phyloP scores from a whole-genome alignment of 1,140 invertebrate species.

The Dendroctonus valens region DNA sequence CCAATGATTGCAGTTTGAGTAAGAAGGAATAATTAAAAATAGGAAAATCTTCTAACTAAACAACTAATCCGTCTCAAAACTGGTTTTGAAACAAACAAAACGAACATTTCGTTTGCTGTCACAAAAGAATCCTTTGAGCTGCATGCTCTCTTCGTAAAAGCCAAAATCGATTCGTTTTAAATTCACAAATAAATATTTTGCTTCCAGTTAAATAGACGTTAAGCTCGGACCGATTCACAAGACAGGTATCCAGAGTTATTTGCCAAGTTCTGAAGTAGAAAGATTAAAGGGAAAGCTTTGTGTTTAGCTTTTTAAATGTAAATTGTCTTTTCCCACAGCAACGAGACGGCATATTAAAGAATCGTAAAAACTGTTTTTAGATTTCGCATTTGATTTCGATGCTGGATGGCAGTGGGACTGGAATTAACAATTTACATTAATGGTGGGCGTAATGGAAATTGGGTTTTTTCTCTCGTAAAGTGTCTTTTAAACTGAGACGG shows the following conservation, averaged over 20 bases:
- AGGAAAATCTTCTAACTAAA: too few species aligned
- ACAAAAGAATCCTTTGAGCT: too few species aligned
- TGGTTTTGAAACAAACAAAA: too few species aligned
- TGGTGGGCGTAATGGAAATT: slow-evolving; percentile 15
- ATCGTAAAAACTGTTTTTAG: slow-evolving; percentile 21
- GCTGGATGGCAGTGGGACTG: background rate
- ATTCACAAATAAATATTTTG: too few species aligned
- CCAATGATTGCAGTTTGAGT: too few species aligned
- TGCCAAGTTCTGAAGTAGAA: slow-evolving; percentile 12
- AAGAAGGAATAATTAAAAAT: too few species aligned
- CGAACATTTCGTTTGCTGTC: too few species aligned
- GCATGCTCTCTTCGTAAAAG: too few species aligned
- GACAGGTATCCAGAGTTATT: slow-evolving; percentile 19
- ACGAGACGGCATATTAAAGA: slow-evolving; percentile 14
- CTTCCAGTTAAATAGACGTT: background rate
- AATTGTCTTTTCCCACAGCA: slow-evolving; percentile 15
- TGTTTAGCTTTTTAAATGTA: slow-evolving; percentile 25
- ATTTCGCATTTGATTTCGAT: slow-evolving; percentile 18
- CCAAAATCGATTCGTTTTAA: too few species aligned
- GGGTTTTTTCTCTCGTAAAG: slow-evolving; percentile 15
- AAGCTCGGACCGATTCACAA: background rate
- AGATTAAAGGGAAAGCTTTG: slow-evolving; percentile 14
- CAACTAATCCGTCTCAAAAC: too few species aligned
- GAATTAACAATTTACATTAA: slow-evolving; percentile 27
- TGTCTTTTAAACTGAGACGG: slow-evolving; percentile 16